phyloP scores from a whole-genome alignment of 2,797 vertebrate genomes.

The Thaleichthys pacificus region DNA sequence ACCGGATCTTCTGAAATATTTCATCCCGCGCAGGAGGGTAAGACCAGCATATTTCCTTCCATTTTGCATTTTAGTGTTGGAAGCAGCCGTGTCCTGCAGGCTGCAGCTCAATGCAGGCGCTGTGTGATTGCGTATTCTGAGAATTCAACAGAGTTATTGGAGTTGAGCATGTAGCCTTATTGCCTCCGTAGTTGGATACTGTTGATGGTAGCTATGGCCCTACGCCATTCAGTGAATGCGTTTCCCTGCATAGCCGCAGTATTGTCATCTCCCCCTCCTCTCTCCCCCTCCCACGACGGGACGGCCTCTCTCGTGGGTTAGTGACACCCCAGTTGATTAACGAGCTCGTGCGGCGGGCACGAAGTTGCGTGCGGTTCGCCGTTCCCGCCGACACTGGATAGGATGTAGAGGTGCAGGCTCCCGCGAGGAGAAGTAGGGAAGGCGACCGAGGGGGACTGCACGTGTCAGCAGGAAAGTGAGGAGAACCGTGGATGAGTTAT shows the following conservation, averaged over 20 bases:
- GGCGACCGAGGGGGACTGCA: background rate
- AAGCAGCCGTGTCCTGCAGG: background rate
- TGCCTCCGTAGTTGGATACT: background rate
- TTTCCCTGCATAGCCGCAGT: background rate
- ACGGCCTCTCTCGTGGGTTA: background rate
- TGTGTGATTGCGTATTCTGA: background rate
- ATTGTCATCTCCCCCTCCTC: background rate
- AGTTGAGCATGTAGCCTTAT: background rate
- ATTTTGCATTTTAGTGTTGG: background rate
- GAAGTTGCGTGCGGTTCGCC: conserved; percentile 1
- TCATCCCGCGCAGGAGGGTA: conserved; percentile 2
- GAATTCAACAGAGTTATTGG: background rate
- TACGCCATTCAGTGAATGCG: background rate
- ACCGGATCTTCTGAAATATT: background rate
- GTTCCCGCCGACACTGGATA: background rate
- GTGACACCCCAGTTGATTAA: background rate
- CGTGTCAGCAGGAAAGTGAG: background rate
- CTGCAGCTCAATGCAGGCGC: background rate
- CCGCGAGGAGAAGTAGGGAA: background rate
- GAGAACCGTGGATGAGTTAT: too few relatives aligned
- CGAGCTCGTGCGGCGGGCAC: background rate
- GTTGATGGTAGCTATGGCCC: background rate
- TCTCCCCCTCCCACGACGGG: background rate
- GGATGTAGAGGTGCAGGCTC: background rate
- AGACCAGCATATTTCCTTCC: background rate